These are phyloP conservation scores for Xestobium rufovillosum DNA, from an alignment of 2,888 invertebrate species.

Conservation along the genomic window DNA sequence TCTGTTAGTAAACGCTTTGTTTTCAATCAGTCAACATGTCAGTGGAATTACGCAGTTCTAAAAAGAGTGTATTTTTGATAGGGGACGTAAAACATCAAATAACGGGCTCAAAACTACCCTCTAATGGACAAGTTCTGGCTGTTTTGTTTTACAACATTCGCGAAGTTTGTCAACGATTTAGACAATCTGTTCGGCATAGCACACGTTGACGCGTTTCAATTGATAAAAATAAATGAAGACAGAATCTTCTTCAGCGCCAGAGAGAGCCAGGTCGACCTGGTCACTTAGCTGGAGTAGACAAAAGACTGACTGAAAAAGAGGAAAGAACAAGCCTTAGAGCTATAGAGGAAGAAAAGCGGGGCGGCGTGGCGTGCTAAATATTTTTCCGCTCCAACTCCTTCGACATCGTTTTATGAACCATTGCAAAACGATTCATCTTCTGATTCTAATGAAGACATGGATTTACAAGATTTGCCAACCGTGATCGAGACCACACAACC, in stretches of 20 bases:
- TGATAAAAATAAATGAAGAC: constrained; percentile 5
- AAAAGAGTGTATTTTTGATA: constrained; percentile 10
- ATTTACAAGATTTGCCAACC: constrained; percentile 16
- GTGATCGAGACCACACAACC: constrained; percentile 9
- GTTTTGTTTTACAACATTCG: constrained; percentile 20
- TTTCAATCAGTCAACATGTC: no score
- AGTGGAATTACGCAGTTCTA: no score
- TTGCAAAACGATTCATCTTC: no score
- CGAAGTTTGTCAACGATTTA: constrained; percentile 22
- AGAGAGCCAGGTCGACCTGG: constrained; percentile 24
- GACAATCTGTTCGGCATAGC: constrained; percentile 22
- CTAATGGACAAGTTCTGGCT: constrained; percentile 17
- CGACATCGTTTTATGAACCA: no score
- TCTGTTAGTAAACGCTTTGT: no score
- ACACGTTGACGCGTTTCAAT: constrained; percentile 9
- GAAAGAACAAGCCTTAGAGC: constrained; percentile 16
- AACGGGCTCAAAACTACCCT: constrained; percentile 16
- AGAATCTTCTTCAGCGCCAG: constrained; percentile 4
- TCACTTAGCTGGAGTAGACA: constrained; percentile 23
- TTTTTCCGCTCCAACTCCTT: no score
- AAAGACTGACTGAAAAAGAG: constrained; percentile 21
- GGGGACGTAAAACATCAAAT: constrained; percentile 14
- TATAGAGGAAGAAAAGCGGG: not conserved
- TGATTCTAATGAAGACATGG: no score
- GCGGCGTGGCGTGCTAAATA: constrained; percentile 14